These are phyloP conservation scores for Rutpela maculata DNA, from an alignment of 2,888 invertebrate species.

Conservation along the genomic window DNA sequence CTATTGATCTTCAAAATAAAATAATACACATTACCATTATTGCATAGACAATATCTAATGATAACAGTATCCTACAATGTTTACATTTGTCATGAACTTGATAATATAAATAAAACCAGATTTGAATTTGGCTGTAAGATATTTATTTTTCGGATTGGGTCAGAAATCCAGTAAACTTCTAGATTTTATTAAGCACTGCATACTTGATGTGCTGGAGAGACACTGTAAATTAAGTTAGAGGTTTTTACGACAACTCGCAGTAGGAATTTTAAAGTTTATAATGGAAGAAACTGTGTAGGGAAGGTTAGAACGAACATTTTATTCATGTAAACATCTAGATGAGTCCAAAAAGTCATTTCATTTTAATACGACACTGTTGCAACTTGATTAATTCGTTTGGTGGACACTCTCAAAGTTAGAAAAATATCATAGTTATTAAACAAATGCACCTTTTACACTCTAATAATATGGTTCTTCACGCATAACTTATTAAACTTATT, in stretches of 20 bases:
- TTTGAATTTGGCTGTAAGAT: neutral
- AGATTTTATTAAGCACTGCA: conserved; percentile 1
- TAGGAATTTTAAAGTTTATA: conserved; percentile 1
- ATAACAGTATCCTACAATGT: too few species aligned
- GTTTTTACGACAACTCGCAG: neutral
- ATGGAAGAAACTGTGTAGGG: neutral
- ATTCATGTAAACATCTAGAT: neutral
- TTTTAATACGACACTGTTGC: too few species aligned
- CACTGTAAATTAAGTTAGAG: neutral
- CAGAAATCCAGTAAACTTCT: neutral
- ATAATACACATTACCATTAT: too few species aligned
- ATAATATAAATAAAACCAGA: neutral
- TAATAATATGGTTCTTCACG: too few species aligned
- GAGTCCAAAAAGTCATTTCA: too few species aligned
- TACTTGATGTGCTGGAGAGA: neutral
- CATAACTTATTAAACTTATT: too few species aligned
- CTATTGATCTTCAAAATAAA: too few species aligned
- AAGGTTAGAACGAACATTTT: neutral
- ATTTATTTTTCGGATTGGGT: neutral
- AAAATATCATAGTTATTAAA: too few species aligned
- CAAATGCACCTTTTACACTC: too few species aligned
- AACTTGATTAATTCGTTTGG: too few species aligned
- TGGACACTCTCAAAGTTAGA: too few species aligned
- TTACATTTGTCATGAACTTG: neutral
- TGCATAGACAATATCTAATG: too few species aligned